phyloP scores from a whole-genome alignment of 2,113 vertebrate genomes.

The Anser cygnoides region DNA sequence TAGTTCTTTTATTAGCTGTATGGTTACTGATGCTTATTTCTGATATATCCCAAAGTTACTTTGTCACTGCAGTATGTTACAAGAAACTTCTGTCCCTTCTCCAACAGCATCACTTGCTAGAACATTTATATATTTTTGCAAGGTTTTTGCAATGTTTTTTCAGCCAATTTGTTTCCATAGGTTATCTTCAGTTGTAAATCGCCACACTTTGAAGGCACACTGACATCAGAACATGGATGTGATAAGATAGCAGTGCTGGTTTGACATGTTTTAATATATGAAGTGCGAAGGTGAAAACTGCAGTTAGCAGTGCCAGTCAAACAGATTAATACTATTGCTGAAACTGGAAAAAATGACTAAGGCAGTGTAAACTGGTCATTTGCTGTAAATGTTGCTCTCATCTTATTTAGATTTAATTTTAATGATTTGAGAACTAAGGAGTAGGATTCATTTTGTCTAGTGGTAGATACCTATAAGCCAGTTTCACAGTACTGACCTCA shows the following conservation, averaged over 20 bases:
- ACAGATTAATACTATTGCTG: conserved; percentile 1
- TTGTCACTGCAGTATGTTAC: not conserved
- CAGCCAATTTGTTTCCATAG: conserved; percentile 56
- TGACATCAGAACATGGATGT: not conserved
- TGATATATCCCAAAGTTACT: not conserved
- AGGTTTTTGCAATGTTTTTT: conserved; percentile 37
- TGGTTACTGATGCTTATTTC: not conserved
- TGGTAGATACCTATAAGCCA: not conserved
- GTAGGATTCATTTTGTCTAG: not conserved
- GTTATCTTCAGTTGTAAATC: conserved; percentile 22
- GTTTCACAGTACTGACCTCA: not conserved
- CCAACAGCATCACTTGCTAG: conserved; percentile 11
- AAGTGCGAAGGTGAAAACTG: not conserved
- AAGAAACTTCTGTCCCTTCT: conserved; percentile 6
- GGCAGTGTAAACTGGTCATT: not conserved
- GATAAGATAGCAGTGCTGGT: not conserved
- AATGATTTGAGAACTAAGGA: not conserved
- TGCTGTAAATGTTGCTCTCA: not conserved
- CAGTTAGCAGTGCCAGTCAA: not conserved
- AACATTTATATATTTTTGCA: conserved; percentile 11
- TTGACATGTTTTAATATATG: not conserved
- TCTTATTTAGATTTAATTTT: not conserved
- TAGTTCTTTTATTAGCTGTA: not conserved
- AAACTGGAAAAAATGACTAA: not conserved
- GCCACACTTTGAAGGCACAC: not conserved